These are phyloP conservation scores for Chiropotes sagulatus DNA, from an alignment of 2,797 vertebrate species.

Conservation along the genomic window DNA sequence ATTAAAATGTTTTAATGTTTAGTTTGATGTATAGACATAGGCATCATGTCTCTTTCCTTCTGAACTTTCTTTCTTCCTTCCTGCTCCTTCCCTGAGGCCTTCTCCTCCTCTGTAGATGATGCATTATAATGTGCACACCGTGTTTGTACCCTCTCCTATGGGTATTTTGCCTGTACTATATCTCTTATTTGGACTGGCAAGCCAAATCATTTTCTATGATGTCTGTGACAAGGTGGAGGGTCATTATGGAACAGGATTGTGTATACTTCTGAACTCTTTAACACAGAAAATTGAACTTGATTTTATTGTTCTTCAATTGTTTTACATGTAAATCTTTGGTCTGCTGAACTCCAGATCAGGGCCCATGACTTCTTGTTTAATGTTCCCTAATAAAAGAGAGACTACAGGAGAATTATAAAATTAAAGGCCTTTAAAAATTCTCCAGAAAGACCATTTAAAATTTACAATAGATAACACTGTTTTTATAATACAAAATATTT, in stretches of 20 bases:
- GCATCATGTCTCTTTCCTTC: background rate
- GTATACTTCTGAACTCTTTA: background rate
- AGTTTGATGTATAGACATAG: background rate
- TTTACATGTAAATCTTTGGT: background rate
- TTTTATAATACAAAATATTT: background rate
- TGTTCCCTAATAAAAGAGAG: background rate
- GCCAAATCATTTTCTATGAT: background rate
- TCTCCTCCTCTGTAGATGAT: background rate
- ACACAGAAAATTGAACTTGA: background rate
- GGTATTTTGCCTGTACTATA: background rate
- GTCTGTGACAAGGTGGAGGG: background rate
- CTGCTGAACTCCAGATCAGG: background rate
- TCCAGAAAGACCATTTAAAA: background rate
- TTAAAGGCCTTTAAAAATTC: background rate
- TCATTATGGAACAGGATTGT: background rate
- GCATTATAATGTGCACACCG: background rate
- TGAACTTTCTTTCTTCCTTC: background rate
- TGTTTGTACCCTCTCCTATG: fast-evolving
- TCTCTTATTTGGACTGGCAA: background rate
- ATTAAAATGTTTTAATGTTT: background rate
- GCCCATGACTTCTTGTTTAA: background rate
- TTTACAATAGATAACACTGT: background rate
- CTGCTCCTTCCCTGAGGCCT: background rate
- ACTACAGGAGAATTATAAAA: background rate
- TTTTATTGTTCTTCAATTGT: background rate